Conservation (phyloP, 2,797 vertebrate genomes). For the Thamnophis elegans region DNA sequence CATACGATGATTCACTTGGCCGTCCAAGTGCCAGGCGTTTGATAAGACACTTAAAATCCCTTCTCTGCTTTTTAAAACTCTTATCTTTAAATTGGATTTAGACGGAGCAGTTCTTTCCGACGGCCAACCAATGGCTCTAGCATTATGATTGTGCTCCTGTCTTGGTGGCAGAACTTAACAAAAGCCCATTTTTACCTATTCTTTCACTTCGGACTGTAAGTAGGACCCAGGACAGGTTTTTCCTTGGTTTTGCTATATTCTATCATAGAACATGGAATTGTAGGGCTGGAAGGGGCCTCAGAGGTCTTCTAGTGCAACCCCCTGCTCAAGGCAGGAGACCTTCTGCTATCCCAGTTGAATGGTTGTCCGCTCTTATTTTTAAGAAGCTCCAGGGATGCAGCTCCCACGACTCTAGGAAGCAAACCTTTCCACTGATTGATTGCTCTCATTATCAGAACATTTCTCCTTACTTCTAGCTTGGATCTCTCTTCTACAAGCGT, state of each 20-base stretch:
- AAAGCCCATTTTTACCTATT: neutral
- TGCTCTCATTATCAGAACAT: too few species aligned
- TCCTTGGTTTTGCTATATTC: neutral
- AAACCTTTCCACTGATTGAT: too few species aligned
- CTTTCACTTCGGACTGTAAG: neutral
- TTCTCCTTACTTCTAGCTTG: too few species aligned
- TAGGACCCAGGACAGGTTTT: neutral
- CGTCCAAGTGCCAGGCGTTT: neutral
- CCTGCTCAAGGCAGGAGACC: neutral
- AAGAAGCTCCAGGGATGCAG: neutral
- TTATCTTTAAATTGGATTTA: neutral
- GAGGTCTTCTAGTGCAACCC: neutral
- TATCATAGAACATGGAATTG: neutral
- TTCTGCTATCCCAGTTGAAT: neutral
- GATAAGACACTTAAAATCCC: neutral
- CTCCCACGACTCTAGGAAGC: too few species aligned
- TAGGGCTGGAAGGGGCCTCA: neutral
- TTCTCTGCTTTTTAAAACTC: neutral
- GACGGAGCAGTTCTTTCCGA: neutral
- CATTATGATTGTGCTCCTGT: neutral
- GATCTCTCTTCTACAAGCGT: too few species aligned
- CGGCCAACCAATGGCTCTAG: neutral
- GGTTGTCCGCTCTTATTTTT: neutral
- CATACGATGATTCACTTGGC: neutral
- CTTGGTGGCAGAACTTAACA: neutral